A percentile compares a stretch with the other conserved stretches of the same genome.
These are phyloP conservation scores for Pseudolaguvia tuberculata DNA, from an alignment of 2,113 vertebrate genomes.

Conservation along the genomic window DNA sequence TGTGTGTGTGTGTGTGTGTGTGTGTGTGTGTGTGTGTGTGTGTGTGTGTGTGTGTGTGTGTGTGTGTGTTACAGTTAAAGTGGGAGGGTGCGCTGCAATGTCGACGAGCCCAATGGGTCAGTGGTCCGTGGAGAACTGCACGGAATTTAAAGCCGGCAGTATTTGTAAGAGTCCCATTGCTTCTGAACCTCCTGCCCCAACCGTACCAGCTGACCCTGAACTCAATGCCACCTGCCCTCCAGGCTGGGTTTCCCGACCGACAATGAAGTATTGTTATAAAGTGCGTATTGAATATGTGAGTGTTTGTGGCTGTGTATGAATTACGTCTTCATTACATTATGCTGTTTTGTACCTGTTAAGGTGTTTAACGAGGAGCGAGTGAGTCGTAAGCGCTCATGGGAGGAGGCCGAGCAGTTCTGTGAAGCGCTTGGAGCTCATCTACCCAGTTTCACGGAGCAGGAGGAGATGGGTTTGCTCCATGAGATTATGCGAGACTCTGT, in stretches of 20 bases:
- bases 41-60: neutral
- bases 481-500: conserved; percentile 71
- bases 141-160: conserved; percentile 78
- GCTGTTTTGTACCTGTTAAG: conserved; percentile 57
- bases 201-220: conserved; percentile 59
- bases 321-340: conserved; percentile 34
- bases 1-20: too few relatives aligned
- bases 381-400: conserved; percentile 85
- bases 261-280: conserved; percentile 84
- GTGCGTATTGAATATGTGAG: conserved; percentile 46
- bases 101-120: conserved; percentile 75
- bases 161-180: conserved; percentile 78
- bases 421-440: conserved; percentile 83
- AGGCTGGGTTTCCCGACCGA: conserved; percentile 73
- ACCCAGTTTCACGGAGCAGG: conserved; percentile 74
- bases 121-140: conserved; percentile 86
- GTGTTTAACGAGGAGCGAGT: conserved; percentile 85
- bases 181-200: conserved; percentile 49
- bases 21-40: too few relatives aligned
- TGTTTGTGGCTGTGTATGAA: neutral
- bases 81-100: conserved; percentile 80
- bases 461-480: conserved; percentile 76
- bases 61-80: conserved; percentile 43
- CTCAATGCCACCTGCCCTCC: conserved; percentile 72
- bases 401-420: conserved; percentile 89